Conservation (phyloP, 2,797 vertebrate genomes). For the Pyrocephalus nanus region DNA sequence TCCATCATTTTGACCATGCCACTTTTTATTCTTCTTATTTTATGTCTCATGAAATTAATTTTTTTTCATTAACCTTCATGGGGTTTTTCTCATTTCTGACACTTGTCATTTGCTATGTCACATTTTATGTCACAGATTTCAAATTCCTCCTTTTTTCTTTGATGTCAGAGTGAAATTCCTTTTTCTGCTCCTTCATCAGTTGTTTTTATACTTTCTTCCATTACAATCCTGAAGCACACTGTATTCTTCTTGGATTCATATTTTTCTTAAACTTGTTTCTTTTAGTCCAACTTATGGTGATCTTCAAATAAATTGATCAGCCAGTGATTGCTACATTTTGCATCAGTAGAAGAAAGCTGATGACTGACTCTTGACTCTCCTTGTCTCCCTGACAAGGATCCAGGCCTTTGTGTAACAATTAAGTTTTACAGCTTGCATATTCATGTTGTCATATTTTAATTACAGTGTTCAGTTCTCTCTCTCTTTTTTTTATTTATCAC, state of each 20-base stretch:
- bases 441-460: constrained; percentile 29
- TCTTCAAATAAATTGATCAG: background rate
- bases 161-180: background rate
- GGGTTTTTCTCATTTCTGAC: background rate
- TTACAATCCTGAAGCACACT: background rate
- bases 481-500: background rate
- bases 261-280: background rate
- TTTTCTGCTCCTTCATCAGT: background rate
- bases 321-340: background rate
- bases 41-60: background rate
- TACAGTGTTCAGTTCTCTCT: background rate
- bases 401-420: background rate
- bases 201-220: background rate
- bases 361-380: background rate
- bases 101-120: background rate
- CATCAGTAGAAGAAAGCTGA: background rate
- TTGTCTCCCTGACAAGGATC: background rate
- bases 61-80: background rate
- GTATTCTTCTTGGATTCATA: background rate
- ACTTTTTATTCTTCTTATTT: background rate
- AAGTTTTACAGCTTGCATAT: constrained; percentile 1
- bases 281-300: background rate
- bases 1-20: background rate
- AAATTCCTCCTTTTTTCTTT: background rate
- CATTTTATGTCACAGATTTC: background rate